phyloP scores from a whole-genome alignment of 2,888 invertebrate species.

The Sinopyrophorus schimmeli region DNA sequence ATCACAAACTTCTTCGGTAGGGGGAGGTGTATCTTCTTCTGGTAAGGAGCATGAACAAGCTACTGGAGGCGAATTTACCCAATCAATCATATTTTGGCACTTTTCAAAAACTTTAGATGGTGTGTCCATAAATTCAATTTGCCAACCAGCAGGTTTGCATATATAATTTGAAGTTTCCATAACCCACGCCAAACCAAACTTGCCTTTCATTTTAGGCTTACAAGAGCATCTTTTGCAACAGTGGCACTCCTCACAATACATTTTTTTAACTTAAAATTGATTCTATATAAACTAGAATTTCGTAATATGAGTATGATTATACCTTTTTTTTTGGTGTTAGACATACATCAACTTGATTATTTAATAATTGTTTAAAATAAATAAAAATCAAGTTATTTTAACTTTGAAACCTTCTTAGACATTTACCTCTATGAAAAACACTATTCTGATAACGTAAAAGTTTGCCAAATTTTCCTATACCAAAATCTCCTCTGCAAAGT shows the following conservation, averaged over 20 bases:
- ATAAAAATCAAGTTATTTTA: not conserved
- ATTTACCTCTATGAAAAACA: conserved; percentile 76
- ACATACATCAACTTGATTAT: not conserved
- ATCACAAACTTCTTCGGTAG: not conserved
- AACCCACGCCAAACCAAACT: conserved; percentile 50
- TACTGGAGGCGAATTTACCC: conserved; percentile 41
- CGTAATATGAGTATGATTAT: no score
- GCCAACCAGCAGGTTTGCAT: conserved; percentile 49
- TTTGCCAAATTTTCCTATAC: conserved; percentile 68
- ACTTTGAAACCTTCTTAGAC: no score
- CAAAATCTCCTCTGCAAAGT: conserved; percentile 90
- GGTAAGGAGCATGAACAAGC: not conserved
- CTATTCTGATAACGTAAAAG: conserved; percentile 83
- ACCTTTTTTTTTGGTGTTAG: no score
- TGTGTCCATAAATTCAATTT: conserved; percentile 50
- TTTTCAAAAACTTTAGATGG: conserved; percentile 46
- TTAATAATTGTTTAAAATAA: not conserved
- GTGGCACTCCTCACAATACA: no score
- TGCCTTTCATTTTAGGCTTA: conserved; percentile 41
- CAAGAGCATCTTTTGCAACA: conserved; percentile 11
- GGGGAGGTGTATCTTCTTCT: not conserved
- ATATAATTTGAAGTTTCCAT: conserved; percentile 45
- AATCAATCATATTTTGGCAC: conserved; percentile 47
- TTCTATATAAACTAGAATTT: no score
- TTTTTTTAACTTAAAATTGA: no score